Evolutionary conservation across 2,888 invertebrate genomes (phyloP).

Genomic region (Magallana nippona): DNA sequence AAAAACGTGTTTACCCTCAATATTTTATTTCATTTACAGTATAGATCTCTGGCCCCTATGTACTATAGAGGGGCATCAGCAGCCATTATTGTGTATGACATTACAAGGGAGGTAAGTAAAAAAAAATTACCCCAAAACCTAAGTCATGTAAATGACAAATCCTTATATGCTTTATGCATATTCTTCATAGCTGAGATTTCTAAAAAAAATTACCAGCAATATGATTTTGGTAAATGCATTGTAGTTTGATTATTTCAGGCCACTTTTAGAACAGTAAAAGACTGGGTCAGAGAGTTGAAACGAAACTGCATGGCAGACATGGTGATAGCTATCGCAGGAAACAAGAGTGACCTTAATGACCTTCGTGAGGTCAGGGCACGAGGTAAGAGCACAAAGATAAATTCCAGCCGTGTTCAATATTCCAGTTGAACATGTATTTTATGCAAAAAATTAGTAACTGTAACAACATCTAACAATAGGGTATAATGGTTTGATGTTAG

Average conservation of each 20-base stretch:
- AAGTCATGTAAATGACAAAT: too few relatives aligned
- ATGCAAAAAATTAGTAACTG: too few relatives aligned
- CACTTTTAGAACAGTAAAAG: constrained; percentile 75
- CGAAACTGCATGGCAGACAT: constrained; percentile 77
- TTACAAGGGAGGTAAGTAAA: constrained; percentile 78
- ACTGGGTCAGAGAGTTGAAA: constrained; percentile 79
- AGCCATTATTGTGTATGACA: constrained; percentile 80
- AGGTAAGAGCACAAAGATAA: constrained; percentile 63
- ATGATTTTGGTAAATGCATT: too few relatives aligned
- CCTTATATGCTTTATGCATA: too few relatives aligned
- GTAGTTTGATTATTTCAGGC: constrained; percentile 52
- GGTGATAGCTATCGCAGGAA: constrained; percentile 80
- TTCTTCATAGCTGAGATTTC: too few relatives aligned
- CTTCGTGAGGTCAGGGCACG: constrained; percentile 76
- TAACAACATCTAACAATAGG: too few relatives aligned
- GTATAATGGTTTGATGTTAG: too few relatives aligned
- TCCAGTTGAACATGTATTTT: too few relatives aligned
- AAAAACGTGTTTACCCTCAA: too few relatives aligned
- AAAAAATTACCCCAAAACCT: too few relatives aligned
- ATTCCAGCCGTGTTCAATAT: too few relatives aligned
- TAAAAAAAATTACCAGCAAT: too few relatives aligned
- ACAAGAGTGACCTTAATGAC: constrained; percentile 80
- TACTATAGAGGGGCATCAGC: constrained; percentile 81
- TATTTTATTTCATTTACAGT: constrained; percentile 68
- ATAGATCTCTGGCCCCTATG: constrained; percentile 80